Evolutionary conservation across 2,888 invertebrate genomes (phyloP).

Genomic region (Hybos culiciformis): DNA sequence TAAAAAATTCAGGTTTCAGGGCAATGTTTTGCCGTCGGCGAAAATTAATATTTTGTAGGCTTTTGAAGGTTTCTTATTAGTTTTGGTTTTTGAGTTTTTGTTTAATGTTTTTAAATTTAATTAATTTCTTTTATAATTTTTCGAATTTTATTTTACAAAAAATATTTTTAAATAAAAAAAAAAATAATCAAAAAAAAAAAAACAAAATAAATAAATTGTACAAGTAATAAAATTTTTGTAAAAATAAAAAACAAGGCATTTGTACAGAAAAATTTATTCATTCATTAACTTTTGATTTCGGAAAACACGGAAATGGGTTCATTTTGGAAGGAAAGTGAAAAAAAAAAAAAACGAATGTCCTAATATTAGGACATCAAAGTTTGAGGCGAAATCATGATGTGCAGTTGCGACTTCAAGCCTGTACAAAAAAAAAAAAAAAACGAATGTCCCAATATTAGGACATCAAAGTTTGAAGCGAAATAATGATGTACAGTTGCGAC

Average conservation of each 20-base stretch:
- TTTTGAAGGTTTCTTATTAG: background rate
- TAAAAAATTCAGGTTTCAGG: background rate
- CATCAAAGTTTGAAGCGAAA: too few species aligned
- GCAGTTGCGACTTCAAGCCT: too few species aligned
- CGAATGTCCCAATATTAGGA: too few species aligned
- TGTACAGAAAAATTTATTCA: background rate
- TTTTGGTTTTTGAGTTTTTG: background rate
- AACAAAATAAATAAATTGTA: constrained; percentile 2
- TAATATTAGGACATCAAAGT: too few species aligned
- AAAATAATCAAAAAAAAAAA: background rate
- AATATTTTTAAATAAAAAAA: background rate
- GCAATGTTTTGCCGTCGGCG: background rate
- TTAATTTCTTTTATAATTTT: background rate
- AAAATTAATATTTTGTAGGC: background rate
- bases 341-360: too few species aligned
- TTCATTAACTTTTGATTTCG: too few species aligned
- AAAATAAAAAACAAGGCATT: background rate
- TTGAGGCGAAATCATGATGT: too few species aligned
- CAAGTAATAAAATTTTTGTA: background rate
- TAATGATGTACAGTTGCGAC: too few species aligned
- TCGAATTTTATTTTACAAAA: background rate
- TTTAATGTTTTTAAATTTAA: background rate
- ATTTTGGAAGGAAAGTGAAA: too few species aligned
- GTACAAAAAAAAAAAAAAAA: too few species aligned
- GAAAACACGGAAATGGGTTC: too few species aligned